Conservation (phyloP, 2,888 invertebrate genomes). For the Dryadula phaetusa region DNA sequence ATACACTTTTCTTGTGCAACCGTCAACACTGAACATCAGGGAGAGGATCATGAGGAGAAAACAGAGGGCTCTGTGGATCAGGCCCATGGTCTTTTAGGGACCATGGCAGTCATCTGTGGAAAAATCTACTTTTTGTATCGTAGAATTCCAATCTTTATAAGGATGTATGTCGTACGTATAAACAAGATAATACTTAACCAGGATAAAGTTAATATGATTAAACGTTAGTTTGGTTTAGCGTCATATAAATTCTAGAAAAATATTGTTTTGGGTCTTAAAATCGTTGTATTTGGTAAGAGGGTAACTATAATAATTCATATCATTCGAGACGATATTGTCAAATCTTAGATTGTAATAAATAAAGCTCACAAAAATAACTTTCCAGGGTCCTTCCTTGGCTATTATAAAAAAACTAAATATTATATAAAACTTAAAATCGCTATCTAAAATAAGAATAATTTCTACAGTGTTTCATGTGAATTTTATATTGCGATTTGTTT, state of each 20-base stretch:
- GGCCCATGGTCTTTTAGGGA: conserved; percentile 60
- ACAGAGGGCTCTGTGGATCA: conserved; percentile 54
- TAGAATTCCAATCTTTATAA: neutral
- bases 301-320: neutral
- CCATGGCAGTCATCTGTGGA: conserved; percentile 49
- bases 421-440: no score
- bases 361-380: no score
- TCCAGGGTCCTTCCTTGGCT: no score
- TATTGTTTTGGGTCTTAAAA: conserved; percentile 21
- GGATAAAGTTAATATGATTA: no score
- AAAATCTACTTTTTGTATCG: conserved; percentile 37
- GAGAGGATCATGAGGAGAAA: conserved; percentile 55
- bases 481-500: no score
- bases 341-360: no score
- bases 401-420: no score
- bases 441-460: no score
- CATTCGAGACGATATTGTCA: no score
- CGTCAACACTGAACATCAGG: conserved; percentile 55
- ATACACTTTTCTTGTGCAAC: conserved; percentile 68
- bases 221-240: no score
- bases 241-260: neutral
- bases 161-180: neutral
- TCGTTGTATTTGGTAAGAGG: neutral
- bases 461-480: no score
- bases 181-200: neutral